phyloP scores from a whole-genome alignment of 1,140 invertebrate genomes.

The Apis cerana region DNA sequence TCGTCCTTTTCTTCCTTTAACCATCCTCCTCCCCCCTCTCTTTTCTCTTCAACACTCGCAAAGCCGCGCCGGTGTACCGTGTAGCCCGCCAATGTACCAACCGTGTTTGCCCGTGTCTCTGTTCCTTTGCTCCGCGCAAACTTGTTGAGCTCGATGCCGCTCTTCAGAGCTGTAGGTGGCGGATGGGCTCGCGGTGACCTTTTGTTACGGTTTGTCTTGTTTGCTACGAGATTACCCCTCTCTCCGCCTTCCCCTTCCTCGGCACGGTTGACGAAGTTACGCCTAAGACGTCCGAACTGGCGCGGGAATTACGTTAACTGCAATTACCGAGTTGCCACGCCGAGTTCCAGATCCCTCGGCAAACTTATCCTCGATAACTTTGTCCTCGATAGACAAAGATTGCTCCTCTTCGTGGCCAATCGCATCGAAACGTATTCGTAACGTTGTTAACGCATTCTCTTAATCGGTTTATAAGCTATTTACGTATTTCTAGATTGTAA shows the following conservation, averaged over 20 bases:
- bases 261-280: slow-evolving; percentile 40
- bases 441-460: neutral
- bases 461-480: neutral
- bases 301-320: slow-evolving; percentile 51
- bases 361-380: slow-evolving; percentile 35
- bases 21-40: no score
- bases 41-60: no score
- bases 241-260: neutral
- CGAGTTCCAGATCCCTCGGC: slow-evolving; percentile 30
- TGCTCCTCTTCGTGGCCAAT: neutral
- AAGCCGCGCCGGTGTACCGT: neutral
- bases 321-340: slow-evolving; percentile 49
- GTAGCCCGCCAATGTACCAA: no score
- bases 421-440: slow-evolving; percentile 19
- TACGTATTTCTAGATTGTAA: no score
- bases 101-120: neutral
- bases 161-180: neutral
- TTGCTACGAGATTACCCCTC: slow-evolving; percentile 49
- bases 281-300: slow-evolving; percentile 49
- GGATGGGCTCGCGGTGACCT: neutral
- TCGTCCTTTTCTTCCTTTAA: neutral
- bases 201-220: slow-evolving; percentile 49
- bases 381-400: neutral
- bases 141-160: slow-evolving; percentile 25
- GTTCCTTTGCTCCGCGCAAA: slow-evolving; percentile 1